Evolutionary conservation across 2,113 vertebrate genomes (phyloP).

Genomic region (Ptilonorhynchus violaceus): DNA sequence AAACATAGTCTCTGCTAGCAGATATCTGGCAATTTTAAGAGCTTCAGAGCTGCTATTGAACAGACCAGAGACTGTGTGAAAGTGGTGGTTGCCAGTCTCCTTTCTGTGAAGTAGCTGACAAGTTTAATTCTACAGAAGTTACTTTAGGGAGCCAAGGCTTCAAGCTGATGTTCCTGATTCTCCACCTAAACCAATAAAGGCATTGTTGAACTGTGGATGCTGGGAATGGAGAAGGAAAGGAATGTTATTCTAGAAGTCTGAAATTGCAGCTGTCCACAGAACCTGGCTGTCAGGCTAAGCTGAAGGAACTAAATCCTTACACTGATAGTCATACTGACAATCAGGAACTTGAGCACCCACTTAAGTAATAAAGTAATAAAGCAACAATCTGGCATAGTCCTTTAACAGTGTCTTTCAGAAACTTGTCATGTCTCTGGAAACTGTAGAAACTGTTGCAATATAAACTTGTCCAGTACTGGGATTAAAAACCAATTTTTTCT

Average conservation of each 20-base stretch:
- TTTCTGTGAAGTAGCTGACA: neutral
- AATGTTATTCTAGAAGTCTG: neutral
- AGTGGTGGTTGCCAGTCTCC: neutral
- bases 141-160: neutral
- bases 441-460: neutral
- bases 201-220: neutral
- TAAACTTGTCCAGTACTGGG: neutral
- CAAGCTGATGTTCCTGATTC: neutral
- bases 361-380: neutral
- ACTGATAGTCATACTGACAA: neutral
- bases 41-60: neutral
- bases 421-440: neutral
- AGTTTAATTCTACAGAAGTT: neutral
- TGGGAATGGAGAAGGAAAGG: neutral
- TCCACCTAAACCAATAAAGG: neutral
- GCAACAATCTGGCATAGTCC: neutral
- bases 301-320: neutral
- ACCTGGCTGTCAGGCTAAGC: neutral
- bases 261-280: neutral
- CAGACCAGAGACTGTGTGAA: neutral
- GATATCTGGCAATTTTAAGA: neutral
- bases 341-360: neutral
- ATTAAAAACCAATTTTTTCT: neutral
- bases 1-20: neutral
- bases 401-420: neutral